Conservation (phyloP, 1,140 invertebrate species). For the Drosophila quadrilineata region DNA sequence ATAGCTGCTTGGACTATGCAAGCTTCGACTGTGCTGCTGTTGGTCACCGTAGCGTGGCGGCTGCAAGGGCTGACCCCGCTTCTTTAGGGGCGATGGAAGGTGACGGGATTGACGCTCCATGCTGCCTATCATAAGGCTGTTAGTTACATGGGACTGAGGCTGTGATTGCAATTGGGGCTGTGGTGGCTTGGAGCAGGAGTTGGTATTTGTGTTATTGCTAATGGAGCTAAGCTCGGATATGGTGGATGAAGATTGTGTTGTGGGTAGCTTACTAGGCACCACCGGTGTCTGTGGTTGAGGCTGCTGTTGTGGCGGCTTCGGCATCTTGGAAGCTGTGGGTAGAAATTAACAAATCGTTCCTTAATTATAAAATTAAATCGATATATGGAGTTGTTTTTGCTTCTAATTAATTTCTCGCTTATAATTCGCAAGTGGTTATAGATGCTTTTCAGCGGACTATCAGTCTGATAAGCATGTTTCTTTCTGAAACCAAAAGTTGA, state of each 20-base stretch:
- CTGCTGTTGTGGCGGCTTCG: constrained; percentile 25
- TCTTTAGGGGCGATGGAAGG: constrained; percentile 72
- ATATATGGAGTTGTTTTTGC: neutral
- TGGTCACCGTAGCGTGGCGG: constrained; percentile 65
- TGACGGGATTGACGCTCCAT: constrained; percentile 73
- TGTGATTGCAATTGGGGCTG: too few relatives aligned
- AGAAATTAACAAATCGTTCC: too few relatives aligned
- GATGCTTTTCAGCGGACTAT: too few relatives aligned
- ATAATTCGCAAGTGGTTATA: too few relatives aligned
- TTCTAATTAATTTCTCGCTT: too few relatives aligned
- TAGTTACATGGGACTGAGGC: constrained; percentile 19
- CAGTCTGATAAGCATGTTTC: too few relatives aligned
- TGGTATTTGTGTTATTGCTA: constrained; percentile 63
- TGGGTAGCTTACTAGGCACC: constrained; percentile 39
- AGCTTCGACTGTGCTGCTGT: constrained; percentile 48
- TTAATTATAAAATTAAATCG: neutral
- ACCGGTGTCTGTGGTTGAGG: constrained; percentile 11
- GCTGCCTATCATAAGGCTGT: constrained; percentile 35
- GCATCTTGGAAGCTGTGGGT: constrained; percentile 42
- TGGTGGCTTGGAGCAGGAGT: constrained; percentile 28
- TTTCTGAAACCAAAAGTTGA: too few relatives aligned
- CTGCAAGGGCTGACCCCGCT: constrained; percentile 46
- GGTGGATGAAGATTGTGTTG: constrained; percentile 68
- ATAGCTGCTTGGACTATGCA: constrained; percentile 66
- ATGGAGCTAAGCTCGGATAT: constrained; percentile 75